Conservation (phyloP, 2,888 invertebrate species). For the Pedicia rivosa region DNA sequence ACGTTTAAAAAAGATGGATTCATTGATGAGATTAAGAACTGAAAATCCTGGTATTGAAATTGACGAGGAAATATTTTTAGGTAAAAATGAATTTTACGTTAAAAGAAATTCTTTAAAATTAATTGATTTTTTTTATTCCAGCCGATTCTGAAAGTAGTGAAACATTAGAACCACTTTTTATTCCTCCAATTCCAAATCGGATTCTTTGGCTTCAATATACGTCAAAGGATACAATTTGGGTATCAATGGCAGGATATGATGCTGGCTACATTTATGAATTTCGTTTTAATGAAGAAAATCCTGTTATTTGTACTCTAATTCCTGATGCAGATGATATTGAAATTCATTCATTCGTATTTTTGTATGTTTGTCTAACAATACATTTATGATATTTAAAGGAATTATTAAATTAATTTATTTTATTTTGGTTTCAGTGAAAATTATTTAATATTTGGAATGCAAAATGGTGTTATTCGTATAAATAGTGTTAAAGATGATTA, state of each 20-base stretch:
- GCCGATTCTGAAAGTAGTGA: constrained; percentile 40
- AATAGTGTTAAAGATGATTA: constrained; percentile 34
- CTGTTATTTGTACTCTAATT: constrained; percentile 32
- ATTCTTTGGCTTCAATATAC: constrained; percentile 42
- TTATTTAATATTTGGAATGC: constrained; percentile 43
- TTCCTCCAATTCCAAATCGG: constrained; percentile 39
- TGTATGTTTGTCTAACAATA: constrained; percentile 26
- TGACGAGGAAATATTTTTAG: constrained; percentile 41
- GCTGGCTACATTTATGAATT: constrained; percentile 51
- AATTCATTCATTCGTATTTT: constrained; percentile 36
- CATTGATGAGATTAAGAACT: constrained; percentile 38
- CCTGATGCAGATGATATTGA: constrained; percentile 38
- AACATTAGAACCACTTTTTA: constrained; percentile 35
- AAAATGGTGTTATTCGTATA: constrained; percentile 42
- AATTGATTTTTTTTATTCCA: no score
- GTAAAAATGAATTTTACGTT: no score
- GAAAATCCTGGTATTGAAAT: constrained; percentile 43
- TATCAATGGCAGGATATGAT: constrained; percentile 47
- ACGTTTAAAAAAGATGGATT: constrained; percentile 34
- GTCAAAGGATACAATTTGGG: constrained; percentile 35
- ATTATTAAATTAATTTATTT: constrained; percentile 6
- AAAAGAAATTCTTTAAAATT: no score
- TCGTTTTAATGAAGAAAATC: constrained; percentile 30
- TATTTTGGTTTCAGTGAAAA: constrained; percentile 26
- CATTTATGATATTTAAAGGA: neutral